phyloP scores from a whole-genome alignment of 2,888 invertebrate species.

The Prosapia bicincta region DNA sequence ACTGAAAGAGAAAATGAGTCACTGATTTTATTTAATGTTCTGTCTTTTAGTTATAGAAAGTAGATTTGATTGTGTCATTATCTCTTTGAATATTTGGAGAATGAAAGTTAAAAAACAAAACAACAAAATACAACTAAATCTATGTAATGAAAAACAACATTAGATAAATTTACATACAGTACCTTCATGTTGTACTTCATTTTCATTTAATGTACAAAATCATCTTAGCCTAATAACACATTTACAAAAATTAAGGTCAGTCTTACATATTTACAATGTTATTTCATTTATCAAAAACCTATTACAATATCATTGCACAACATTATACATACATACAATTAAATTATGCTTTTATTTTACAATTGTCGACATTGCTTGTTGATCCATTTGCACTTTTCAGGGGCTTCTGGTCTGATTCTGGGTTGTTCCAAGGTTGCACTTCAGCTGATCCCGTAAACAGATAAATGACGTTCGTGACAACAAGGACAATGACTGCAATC shows the following conservation, averaged over 20 bases:
- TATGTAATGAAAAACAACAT: constrained; percentile 2
- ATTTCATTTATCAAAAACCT: not conserved
- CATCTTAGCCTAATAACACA: not conserved
- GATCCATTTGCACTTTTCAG: not conserved
- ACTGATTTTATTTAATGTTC: too few relatives aligned
- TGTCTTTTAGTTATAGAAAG: too few relatives aligned
- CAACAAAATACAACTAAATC: too few relatives aligned
- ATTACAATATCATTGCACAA: not conserved
- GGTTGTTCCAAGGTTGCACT: constrained; percentile 70
- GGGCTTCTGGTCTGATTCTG: not conserved
- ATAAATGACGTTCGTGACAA: constrained; percentile 65
- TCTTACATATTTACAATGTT: not conserved
- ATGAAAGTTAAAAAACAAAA: too few relatives aligned
- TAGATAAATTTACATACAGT: not conserved
- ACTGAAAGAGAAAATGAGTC: too few relatives aligned
- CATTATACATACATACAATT: not conserved
- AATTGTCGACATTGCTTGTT: not conserved
- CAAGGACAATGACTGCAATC: constrained; percentile 69
- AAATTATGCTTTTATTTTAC: not conserved
- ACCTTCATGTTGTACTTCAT: not conserved
- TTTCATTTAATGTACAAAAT: not conserved
- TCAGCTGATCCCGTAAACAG: constrained; percentile 68
- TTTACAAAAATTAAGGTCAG: not conserved
- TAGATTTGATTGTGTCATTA: too few relatives aligned
- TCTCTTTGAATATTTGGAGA: too few relatives aligned